Evolutionary conservation across 2,888 invertebrate species (phyloP), one percentile per base, ranked within the genome.

Genomic region (Carterocephalus palaemon): DNA sequence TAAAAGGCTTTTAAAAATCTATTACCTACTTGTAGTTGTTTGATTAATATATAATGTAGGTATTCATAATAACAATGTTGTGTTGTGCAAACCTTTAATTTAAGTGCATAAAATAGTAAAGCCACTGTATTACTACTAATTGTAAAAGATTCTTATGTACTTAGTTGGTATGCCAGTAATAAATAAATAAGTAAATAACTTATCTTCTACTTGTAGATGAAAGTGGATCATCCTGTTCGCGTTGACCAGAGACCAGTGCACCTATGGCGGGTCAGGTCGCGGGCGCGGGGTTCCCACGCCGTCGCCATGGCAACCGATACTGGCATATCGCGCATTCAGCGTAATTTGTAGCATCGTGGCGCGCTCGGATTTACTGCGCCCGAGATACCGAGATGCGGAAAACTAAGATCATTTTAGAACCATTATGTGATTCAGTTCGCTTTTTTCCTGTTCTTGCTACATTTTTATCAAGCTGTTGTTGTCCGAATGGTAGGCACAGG

Each of bases 341-440:
- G 77, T 81, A 79, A 81, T 82, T 79, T 82, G 81, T 78, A 72
- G 77, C 71, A 64, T 75, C 77, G 75, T 75, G 78, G 66, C 53
- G 54, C 49, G 46, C 43, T 28, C 53, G 65, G 72, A 78, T 81
- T 80, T 79, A 79, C 74, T 62, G 74, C 60, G 51, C 51, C 51
- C 55, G 51, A 66, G 69, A 75, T 72, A 57, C 55, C 54, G 31
- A 42, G 48, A 51, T 46, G 48, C 31, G 47, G 49, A 49, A 36
- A 40, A 50, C 26, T 47, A 43, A 36, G 34, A 42, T 34, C 42
- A 42, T 36, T 42, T 42, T 34, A 36, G 42, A 36, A 28, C 26
- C 42, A 42, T 42, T 42, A 42, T 13, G 42, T 42, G 41, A 26
- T 42, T 42, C 16, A 19, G 46, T 39, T 39, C 43, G 33, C 46